phyloP scores from a whole-genome alignment of 1,140 invertebrate genomes.

The Scaptomyza hsui region DNA sequence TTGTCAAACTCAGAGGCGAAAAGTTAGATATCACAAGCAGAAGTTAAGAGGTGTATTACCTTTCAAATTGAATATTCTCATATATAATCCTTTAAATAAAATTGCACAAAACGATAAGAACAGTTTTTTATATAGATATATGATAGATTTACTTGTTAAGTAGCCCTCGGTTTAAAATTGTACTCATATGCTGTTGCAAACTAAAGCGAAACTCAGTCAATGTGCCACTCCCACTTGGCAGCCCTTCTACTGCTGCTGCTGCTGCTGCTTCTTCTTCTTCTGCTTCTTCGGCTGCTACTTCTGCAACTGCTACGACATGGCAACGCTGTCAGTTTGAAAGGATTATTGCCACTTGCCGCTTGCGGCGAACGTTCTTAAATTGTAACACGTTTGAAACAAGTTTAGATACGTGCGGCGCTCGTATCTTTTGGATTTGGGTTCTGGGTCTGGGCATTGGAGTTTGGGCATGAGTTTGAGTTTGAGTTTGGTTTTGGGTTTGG shows the following conservation, averaged over 20 bases:
- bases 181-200: constrained; percentile 43
- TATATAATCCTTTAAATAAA: no score
- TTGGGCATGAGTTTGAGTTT: constrained; percentile 45
- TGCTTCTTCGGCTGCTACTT: constrained; percentile 1
- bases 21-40: no score
- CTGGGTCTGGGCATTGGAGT: constrained; percentile 20
- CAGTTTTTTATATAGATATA: no score
- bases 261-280: constrained; percentile 9
- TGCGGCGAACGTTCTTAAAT: constrained; percentile 80
- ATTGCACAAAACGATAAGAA: no score
- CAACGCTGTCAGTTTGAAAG: constrained; percentile 79
- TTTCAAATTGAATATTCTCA: no score
- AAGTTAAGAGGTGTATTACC: no score
- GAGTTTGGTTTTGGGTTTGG: constrained; percentile 13
- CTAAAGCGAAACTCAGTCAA: constrained; percentile 58
- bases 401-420: constrained; percentile 71
- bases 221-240: constrained; percentile 67
- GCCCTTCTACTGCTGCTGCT: constrained; percentile 15
- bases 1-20: no score
- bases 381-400: constrained; percentile 82
- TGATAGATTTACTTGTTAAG: not conserved
- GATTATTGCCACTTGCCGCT: constrained; percentile 81
- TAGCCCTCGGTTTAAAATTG: constrained; percentile 24
- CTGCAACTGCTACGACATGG: constrained; percentile 48
- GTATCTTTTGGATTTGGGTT: constrained; percentile 39